Evolutionary conservation across 2,888 invertebrate genomes (phyloP), one percentile per base, ranked within the genome.

Genomic region (Bruchidius siliquastri): DNA sequence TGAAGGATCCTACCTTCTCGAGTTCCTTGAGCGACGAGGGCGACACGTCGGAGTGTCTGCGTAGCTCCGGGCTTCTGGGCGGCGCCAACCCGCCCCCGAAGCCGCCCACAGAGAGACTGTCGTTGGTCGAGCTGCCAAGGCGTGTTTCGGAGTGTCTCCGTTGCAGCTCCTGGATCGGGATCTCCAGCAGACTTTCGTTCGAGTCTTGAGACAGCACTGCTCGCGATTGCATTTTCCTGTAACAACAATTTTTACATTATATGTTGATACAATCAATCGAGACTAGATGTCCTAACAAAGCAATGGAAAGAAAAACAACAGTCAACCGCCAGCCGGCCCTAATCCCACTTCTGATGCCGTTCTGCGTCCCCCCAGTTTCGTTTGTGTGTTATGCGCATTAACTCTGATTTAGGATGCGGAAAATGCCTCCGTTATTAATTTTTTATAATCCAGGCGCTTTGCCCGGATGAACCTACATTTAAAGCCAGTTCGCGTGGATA

Each of bases 11-110:
- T 90, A 95, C 95, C 91, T 94, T 94, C 87, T 96, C 95, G n/a
- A 96, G 88, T 85, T 95, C 95, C 84, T 95, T 95, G 70, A 96
- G 88, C 67, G 94, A 94, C 1, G 95, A 95, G 20, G 95, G 95
- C 18, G 95, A 95, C 0, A 95, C 95, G 83, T 95, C 96, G 0
- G 95, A 95, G 84, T 95, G 95, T 67, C 95, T 87, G 21, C 95
- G 88, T 10, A 95, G 87, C 83, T 96, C 95, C 0, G 95, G 94
- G 76, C 94, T 94, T 75, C 95, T 90, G 0, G 95, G 95, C 18
- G 94, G 95, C n/a, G 94, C 94, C 32, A 95, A 88, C 0, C 91
- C 94, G 30, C 89, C 86, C 75, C 89, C 88, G 70, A 89, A 86
- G 21, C 88, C 85, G 0, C 70, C 76, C 88, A 72, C 71, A 21